These are phyloP conservation scores for Aricia agestis DNA, from an alignment of 1,140 invertebrate species.

Conservation along the genomic window DNA sequence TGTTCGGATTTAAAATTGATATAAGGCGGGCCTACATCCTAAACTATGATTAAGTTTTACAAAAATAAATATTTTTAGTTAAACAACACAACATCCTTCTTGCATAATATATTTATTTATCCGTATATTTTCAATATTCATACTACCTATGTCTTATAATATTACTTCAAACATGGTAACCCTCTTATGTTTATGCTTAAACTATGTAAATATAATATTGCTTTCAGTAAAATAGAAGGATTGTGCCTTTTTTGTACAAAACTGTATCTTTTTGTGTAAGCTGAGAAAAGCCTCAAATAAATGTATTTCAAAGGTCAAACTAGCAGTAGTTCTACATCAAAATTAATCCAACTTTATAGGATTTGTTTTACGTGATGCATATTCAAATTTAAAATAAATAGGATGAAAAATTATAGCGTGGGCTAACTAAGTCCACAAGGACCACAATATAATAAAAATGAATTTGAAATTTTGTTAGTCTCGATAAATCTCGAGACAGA, in stretches of 20 bases:
- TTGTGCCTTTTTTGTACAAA: background rate
- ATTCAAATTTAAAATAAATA: background rate
- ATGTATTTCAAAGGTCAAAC: background rate
- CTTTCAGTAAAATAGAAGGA: background rate
- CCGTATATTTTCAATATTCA: background rate
- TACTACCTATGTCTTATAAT: background rate
- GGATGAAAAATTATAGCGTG: background rate
- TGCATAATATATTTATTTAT: too few species aligned
- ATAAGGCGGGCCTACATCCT: too few species aligned
- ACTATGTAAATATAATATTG: slow-evolving; percentile 9
- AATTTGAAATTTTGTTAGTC: too few species aligned
- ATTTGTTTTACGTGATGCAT: background rate
- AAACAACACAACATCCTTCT: too few species aligned
- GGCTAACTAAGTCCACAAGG: too few species aligned
- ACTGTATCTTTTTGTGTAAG: background rate
- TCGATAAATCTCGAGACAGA: too few species aligned
- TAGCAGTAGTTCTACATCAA: background rate
- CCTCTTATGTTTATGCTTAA: background rate
- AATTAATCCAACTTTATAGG: background rate
- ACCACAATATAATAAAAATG: too few species aligned
- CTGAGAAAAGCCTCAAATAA: background rate
- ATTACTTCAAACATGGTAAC: background rate
- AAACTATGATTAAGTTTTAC: too few species aligned
- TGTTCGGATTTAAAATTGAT: too few species aligned
- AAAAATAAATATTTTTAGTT: too few species aligned